These are phyloP conservation scores for Caenorhabditis drosophilae DNA, from an alignment of 2,888 invertebrate species.

Conservation along the genomic window DNA sequence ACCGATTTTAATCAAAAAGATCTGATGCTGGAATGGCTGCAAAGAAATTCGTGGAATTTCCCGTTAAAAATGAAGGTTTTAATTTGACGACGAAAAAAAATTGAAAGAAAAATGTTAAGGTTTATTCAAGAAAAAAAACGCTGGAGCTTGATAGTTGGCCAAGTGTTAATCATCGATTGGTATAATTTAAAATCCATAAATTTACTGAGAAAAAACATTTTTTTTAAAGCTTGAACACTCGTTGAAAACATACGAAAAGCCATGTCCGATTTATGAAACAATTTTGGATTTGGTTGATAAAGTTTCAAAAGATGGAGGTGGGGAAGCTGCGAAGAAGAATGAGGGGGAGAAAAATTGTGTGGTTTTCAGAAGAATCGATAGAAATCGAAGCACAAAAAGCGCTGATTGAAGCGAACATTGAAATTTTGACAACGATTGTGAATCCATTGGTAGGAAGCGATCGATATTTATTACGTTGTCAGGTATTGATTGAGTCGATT, in stretches of 20 bases:
- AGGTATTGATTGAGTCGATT: too few relatives aligned
- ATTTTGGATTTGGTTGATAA: constrained; percentile 9
- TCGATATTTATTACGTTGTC: too few relatives aligned
- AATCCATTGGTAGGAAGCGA: too few relatives aligned
- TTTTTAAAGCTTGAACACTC: neutral
- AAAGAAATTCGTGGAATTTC: constrained; percentile 7
- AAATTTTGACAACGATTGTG: too few relatives aligned
- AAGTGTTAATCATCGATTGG: neutral
- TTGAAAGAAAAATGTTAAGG: constrained; percentile 5
- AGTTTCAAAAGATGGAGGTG: constrained; percentile 14
- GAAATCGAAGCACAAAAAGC: constrained; percentile 19
- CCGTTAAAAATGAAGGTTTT: constrained; percentile 15
- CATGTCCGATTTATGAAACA: constrained; percentile 12
- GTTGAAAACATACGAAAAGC: too few relatives aligned
- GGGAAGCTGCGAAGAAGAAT: neutral
- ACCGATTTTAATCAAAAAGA: neutral
- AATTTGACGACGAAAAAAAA: too few relatives aligned
- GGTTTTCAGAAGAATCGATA: constrained; percentile 9
- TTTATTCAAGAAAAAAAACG: constrained; percentile 17
- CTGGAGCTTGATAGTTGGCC: constrained; percentile 13
- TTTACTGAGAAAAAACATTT: neutral
- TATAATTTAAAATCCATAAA: neutral
- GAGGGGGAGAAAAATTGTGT: neutral
- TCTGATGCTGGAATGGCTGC: constrained; percentile 15
- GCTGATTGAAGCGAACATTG: constrained; percentile 10